phyloP scores from a whole-genome alignment of 2,113 vertebrate species.

The Ivindomyrus marchei region DNA sequence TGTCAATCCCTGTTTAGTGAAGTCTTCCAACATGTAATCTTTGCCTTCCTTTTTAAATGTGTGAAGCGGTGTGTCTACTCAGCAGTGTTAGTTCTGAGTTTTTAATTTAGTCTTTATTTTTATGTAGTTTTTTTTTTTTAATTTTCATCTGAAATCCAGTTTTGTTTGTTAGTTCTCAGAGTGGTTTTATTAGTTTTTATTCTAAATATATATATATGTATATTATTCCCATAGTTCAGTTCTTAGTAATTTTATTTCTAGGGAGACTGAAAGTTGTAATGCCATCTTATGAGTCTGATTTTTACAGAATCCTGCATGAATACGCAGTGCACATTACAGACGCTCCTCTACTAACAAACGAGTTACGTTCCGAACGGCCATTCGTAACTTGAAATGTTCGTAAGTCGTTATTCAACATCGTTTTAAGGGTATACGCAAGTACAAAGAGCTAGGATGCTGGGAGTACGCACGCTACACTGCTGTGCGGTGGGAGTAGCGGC shows the following conservation, averaged over 20 bases:
- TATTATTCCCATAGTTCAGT: not conserved
- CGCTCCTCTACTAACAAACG: too few relatives aligned
- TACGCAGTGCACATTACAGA: not conserved
- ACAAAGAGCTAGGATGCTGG: too few relatives aligned
- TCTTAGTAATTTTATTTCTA: not conserved
- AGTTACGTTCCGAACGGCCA: too few relatives aligned
- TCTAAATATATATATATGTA: not conserved
- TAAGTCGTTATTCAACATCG: too few relatives aligned
- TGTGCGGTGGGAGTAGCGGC: too few relatives aligned
- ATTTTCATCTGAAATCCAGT: not conserved
- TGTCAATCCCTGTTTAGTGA: not conserved
- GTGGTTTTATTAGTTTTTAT: not conserved
- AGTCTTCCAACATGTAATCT: not conserved
- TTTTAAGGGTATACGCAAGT: too few relatives aligned
- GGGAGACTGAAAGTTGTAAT: not conserved
- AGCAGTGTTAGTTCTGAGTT: not conserved
- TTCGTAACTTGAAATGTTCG: too few relatives aligned
- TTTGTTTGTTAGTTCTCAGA: not conserved
- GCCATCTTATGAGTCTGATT: not conserved
- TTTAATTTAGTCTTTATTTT: not conserved
- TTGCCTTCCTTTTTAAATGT: not conserved
- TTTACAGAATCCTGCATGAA: not conserved
- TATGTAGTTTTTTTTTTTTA: not conserved
- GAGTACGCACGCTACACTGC: too few relatives aligned
- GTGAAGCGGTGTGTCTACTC: not conserved